Evolutionary conservation across 2,888 invertebrate species (phyloP).

Genomic region (Alloscopus bannaensis): DNA sequence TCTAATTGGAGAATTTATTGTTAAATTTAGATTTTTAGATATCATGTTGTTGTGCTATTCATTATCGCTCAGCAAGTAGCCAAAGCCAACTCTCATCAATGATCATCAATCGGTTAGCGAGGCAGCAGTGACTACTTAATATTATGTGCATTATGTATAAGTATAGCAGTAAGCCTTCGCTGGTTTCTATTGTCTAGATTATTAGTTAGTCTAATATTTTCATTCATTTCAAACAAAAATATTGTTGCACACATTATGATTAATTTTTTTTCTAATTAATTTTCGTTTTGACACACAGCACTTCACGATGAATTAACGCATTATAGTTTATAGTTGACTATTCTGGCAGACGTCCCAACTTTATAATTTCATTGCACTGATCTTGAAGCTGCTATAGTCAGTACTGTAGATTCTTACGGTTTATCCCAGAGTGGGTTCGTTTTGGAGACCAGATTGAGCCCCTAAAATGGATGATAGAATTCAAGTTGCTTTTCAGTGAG

Average conservation of each 20-base stretch:
- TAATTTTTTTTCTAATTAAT: conserved; percentile 1
- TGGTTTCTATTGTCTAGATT: not conserved
- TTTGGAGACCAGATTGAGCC: conserved; percentile 30
- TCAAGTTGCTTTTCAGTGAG: conserved; percentile 73
- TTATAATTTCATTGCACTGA: conserved; percentile 1
- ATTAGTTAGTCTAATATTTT: no score
- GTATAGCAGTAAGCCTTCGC: no score
- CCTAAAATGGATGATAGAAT: conserved; percentile 63
- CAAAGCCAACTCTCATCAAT: no score
- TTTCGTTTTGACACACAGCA: conserved; percentile 22
- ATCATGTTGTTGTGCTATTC: no score
- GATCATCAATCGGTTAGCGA: no score
- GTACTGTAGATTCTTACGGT: conserved; percentile 28
- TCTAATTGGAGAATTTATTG: no score
- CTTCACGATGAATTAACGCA: conserved; percentile 5
- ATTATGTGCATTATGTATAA: not conserved
- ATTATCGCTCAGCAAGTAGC: no score
- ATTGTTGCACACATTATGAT: not conserved
- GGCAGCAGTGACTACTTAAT: no score
- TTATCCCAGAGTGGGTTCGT: conserved; percentile 34
- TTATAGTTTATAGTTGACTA: conserved; percentile 7
- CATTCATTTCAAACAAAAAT: not conserved
- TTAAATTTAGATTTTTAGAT: no score
- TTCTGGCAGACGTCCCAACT: conserved; percentile 8
- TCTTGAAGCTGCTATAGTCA: conserved; percentile 10